Percentiles rank a stretch among this genome's conserved stretches.
Conservation (phyloP, 2,797 vertebrate genomes). For the Hozukius guyotensis region DNA sequence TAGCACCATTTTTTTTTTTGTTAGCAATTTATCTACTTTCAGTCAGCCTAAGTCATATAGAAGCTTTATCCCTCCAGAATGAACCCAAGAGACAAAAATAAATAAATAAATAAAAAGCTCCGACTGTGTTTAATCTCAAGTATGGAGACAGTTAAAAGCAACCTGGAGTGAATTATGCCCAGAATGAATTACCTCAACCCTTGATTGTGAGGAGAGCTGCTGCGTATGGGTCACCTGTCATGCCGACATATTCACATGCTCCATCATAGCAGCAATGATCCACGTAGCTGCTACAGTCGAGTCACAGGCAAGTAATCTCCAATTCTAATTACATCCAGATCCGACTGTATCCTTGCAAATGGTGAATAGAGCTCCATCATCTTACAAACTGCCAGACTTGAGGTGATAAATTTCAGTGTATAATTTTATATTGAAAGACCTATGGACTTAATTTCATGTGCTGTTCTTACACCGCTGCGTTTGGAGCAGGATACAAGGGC, state of each 20-base stretch:
- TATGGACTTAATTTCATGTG: slow-evolving; percentile 36
- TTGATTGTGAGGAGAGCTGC: slow-evolving; percentile 42
- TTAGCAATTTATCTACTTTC: slow-evolving; percentile 72
- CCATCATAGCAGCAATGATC: slow-evolving; percentile 65
- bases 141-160: slow-evolving; percentile 52
- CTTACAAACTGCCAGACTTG: slow-evolving; percentile 22
- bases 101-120: slow-evolving; percentile 9
- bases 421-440: slow-evolving; percentile 31
- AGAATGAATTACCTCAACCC: slow-evolving; percentile 43
- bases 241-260: slow-evolving; percentile 43
- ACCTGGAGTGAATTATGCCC: slow-evolving; percentile 49
- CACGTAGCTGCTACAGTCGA: slow-evolving; percentile 37
- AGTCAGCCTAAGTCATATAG: slow-evolving; percentile 52
- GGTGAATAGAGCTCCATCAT: slow-evolving; percentile 45
- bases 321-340: slow-evolving; percentile 64
- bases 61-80: slow-evolving; percentile 52
- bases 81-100: slow-evolving; percentile 34
- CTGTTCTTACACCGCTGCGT: background rate
- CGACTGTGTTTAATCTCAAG: slow-evolving; percentile 51
- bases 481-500: background rate
- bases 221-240: slow-evolving; percentile 69
- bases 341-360: slow-evolving; percentile 46
- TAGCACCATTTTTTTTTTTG: slow-evolving; percentile 35
- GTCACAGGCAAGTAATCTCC: slow-evolving; percentile 66
- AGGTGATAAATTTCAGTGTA: slow-evolving; percentile 25